Base-by-base conservation (phyloP, 2,113 vertebrate genomes). In the Oryzias woworae region DNA sequence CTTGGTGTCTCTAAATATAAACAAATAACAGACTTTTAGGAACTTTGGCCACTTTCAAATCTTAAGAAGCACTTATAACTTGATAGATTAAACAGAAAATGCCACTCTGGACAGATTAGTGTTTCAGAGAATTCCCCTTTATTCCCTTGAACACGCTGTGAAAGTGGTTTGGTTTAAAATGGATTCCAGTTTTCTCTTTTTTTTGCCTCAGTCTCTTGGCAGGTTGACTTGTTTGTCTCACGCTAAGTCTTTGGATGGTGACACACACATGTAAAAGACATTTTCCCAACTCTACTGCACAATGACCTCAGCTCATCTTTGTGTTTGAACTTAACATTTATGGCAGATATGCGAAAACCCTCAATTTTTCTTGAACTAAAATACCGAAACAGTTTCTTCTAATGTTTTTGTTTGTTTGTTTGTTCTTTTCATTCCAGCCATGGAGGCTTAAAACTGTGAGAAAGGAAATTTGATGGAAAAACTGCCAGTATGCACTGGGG, bases 61-160 rank as follows among this genome's bases (percentile, higher is more conserved):
- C 74, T 52, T 4, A 23, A 69, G 48, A 62, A 77, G 70, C 47
- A n/a, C 59, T 64, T 24, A 64, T n/a, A 61, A 8, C 62, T 54
- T 66, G 53, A 77, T 58, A 54, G 42, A 15, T 78, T 76, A 74
- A 79, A 73, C 66, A 76, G 64, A 72, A 71, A 83, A 66, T 46
- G 66, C 82, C 73, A 78, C 65, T 66, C 57, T 66, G 76, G 73
- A 86, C 66, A 43, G 76, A 56, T 81, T 66, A 75, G 36, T 67
- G 51, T 58, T 70, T 79, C 50, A 55, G 63, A 86, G 74, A 83
- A 85, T 85, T 83, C 84, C 86, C 80, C 82, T 81, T 36, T 4
- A 16, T 44, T 81, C 24, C 44, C 63, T 62, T n/a, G 59, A 67
- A 77, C 52, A 71, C 23, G 14, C 54, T 78, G 36, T 70, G 72